These are phyloP conservation scores for Drosophila merina DNA, from an alignment of 2,888 invertebrate species.

Conservation along the genomic window DNA sequence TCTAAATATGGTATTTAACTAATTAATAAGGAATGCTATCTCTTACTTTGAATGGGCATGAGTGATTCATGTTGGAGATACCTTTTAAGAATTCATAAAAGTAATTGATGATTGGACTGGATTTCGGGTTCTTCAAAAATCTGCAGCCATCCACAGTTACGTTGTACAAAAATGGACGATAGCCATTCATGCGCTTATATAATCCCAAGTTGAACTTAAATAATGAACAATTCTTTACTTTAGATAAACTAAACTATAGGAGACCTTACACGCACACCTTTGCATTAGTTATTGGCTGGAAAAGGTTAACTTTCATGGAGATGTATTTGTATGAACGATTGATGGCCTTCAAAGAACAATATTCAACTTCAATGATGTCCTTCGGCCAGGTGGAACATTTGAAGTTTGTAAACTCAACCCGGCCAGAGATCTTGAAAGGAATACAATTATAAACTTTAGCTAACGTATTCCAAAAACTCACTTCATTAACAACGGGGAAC, in stretches of 20 bases:
- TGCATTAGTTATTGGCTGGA: not conserved
- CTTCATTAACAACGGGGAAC: too few species aligned
- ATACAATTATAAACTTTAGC: too few species aligned
- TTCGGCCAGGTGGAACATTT: too few species aligned
- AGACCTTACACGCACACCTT: not conserved
- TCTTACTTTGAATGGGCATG: conserved; percentile 3
- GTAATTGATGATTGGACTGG: not conserved
- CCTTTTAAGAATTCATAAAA: conserved; percentile 6
- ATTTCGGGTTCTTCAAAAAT: not conserved
- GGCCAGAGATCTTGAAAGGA: too few species aligned
- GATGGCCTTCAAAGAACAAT: too few species aligned
- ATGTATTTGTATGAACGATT: too few species aligned
- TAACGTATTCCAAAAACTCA: too few species aligned
- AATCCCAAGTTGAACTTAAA: conserved; percentile 18
- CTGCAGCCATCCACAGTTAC: conserved; percentile 10
- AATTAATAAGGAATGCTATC: too few species aligned
- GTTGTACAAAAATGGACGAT: conserved; percentile 23
- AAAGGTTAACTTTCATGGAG: too few species aligned
- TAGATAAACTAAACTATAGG: not conserved
- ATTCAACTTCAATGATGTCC: too few species aligned
- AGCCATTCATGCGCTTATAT: conserved; percentile 1
- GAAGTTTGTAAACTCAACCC: too few species aligned
- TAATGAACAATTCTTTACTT: not conserved
- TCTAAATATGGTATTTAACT: not conserved
- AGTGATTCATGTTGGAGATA: conserved; percentile 15